phyloP scores from a whole-genome alignment of 1,140 invertebrate species.

The Polyergus mexicanus region DNA sequence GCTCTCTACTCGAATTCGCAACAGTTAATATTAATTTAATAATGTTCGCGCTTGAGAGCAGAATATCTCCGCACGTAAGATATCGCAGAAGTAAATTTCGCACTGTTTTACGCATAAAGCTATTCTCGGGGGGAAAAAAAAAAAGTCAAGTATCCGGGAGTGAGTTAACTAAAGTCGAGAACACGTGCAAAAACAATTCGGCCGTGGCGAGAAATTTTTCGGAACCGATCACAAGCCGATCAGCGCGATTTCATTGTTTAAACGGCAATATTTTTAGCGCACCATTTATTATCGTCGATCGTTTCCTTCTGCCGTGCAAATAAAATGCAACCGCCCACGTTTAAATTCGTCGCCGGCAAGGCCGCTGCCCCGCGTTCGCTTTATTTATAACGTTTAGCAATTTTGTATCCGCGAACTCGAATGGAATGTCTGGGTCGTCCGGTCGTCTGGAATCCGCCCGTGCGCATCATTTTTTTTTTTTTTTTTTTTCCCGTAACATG shows the following conservation, averaged over 20 bases:
- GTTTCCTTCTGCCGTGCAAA: conserved; percentile 49
- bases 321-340: conserved; percentile 55
- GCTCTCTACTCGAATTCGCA: not conserved
- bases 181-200: conserved; percentile 29
- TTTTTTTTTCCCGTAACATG: conserved; percentile 17
- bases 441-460: not conserved
- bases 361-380: conserved; percentile 5
- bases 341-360: conserved; percentile 54
- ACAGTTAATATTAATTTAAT: not conserved
- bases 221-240: conserved; percentile 15
- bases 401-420: conserved; percentile 29
- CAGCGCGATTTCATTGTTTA: not conserved
- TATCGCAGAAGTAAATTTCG: not conserved
- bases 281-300: conserved; percentile 58
- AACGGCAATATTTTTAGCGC: conserved; percentile 48
- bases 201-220: conserved; percentile 9
- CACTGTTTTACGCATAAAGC: not conserved
- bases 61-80: not conserved
- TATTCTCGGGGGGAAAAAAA: not conserved
- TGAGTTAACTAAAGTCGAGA: not conserved
- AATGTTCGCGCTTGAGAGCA: not conserved
- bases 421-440: conserved; percentile 10
- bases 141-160: conserved; percentile 18
- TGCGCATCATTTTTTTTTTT: conserved; percentile 29
- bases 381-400: conserved; percentile 59